Base-by-base conservation (phyloP, 2,797 vertebrate genomes). In the Myotis pilosus region DNA sequence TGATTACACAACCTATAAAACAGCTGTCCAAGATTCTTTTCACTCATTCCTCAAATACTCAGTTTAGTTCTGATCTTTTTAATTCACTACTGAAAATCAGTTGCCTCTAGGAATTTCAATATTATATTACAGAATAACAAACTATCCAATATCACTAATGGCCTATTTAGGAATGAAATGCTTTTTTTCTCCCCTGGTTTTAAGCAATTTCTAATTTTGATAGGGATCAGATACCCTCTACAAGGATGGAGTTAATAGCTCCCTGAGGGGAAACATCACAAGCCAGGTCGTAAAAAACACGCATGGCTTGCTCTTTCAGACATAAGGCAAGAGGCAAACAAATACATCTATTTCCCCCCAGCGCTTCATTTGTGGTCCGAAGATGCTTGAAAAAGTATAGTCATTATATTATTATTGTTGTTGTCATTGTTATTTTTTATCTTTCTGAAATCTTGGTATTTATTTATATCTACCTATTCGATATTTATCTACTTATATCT, bases 171-270 rank as follows among this genome's bases (percentile, higher is more conserved):
- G 68, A 95, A 94, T 53, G 92, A 96, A 94, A 23, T 82, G 3
- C 11, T 96, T 86, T 93, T 91, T 72, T 94, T 33, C 84, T 1
- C 11, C 15, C 25, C 2, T 92, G 80, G 91, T 96, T 97, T 97
- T 97, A 96, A 95, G 64, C n/a, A 86, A 86, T 94, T 97, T 97
- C 81, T 96, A 89, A 49, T 97, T 97, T 96, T 97, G 93, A 95
- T 55, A 6, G n/a, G 84, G 68, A 96, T 79, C 51, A 96, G 38
- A 28, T 47, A 71, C 41, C 89, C 47, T 87, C 64, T 94, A 38
- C 53, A 82, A 94, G 57, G 38, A 85, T 55, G 91, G 96, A 96
- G 80, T 80, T 72, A 30, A 91, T 94, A 53, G 15, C n/a, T 96
- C 95, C 97, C 15, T 0, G 88, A 97, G 96, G 94, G 96, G 92